Percentiles rank a stretch among this genome's conserved stretches.
These are phyloP conservation scores for Gnathonemus longibarbis DNA, from an alignment of 2,113 vertebrate species.

Conservation along the genomic window DNA sequence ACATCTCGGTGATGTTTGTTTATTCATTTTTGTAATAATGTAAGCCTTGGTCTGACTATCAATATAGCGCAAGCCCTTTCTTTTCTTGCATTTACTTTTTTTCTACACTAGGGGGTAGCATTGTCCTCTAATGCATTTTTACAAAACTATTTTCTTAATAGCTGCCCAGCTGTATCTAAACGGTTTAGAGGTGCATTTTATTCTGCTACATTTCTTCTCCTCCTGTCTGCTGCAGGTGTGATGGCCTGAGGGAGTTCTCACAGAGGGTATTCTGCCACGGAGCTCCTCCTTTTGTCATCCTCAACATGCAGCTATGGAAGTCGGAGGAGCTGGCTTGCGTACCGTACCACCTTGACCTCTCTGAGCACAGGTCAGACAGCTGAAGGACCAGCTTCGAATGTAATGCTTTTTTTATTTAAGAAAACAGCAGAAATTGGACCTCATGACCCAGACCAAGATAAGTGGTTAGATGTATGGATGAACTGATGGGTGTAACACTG, in stretches of 20 bases:
- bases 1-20: background rate
- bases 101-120: conserved; percentile 6
- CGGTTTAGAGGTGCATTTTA: background rate
- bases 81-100: background rate
- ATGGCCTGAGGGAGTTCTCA: conserved; percentile 73
- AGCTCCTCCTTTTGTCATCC: conserved; percentile 76
- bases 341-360: conserved; percentile 74
- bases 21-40: background rate
- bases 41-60: background rate
- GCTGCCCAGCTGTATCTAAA: background rate
- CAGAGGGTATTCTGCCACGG: conserved; percentile 75
- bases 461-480: background rate
- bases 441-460: background rate
- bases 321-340: conserved; percentile 80
- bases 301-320: conserved; percentile 86
- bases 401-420: background rate
- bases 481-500: background rate
- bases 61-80: background rate
- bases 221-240: conserved; percentile 56
- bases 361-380: conserved; percentile 66
- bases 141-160: background rate
- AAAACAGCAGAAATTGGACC: background rate
- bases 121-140: background rate
- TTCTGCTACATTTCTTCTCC: background rate
- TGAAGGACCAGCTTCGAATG: background rate